A percentile compares a stretch with the other conserved stretches of the same genome.
Evolutionary conservation across 2,113 vertebrate genomes (phyloP).

Genomic region (Hippocampus comes): DNA sequence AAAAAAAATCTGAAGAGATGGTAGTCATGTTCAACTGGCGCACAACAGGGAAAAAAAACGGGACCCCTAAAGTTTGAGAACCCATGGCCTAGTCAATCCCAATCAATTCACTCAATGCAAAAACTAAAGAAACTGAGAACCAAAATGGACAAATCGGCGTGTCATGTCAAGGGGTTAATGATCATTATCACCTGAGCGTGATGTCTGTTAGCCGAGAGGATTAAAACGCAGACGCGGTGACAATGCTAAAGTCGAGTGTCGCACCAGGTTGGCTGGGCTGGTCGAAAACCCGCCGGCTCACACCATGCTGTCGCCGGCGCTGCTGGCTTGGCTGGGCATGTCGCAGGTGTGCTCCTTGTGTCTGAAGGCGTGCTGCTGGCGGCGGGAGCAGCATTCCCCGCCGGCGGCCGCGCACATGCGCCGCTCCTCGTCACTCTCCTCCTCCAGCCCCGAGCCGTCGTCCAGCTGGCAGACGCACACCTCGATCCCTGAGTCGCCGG

Average conservation of each 20-base stretch:
- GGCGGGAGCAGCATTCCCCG: conserved; percentile 64
- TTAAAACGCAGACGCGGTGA: conserved; percentile 41
- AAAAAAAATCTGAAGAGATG: neutral
- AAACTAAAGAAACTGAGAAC: conserved; percentile 19
- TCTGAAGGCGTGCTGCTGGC: conserved; percentile 47
- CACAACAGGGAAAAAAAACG: neutral
- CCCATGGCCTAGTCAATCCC: conserved; percentile 17
- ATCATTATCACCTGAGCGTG: conserved; percentile 32
- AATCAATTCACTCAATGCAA: conserved; percentile 18
- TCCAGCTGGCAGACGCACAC: conserved; percentile 77
- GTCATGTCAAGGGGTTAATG: conserved; percentile 28
- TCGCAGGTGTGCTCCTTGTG: conserved; percentile 56
- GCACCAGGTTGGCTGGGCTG: conserved; percentile 43
- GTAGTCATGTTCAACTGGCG: neutral
- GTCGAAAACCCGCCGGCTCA: conserved; percentile 46
- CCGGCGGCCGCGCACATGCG: conserved; percentile 53
- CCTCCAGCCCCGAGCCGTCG: conserved; percentile 63
- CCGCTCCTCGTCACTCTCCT: conserved; percentile 63
- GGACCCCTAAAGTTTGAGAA: neutral
- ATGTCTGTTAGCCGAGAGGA: conserved; percentile 35
- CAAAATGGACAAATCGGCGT: conserved; percentile 12
- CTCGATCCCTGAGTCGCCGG: conserved; percentile 80
- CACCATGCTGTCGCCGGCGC: conserved; percentile 69
- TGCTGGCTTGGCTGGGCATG: conserved; percentile 42
- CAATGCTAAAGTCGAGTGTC: conserved; percentile 31